phyloP scores from a whole-genome alignment of 1,140 invertebrate species.

The Spodoptera litura region DNA sequence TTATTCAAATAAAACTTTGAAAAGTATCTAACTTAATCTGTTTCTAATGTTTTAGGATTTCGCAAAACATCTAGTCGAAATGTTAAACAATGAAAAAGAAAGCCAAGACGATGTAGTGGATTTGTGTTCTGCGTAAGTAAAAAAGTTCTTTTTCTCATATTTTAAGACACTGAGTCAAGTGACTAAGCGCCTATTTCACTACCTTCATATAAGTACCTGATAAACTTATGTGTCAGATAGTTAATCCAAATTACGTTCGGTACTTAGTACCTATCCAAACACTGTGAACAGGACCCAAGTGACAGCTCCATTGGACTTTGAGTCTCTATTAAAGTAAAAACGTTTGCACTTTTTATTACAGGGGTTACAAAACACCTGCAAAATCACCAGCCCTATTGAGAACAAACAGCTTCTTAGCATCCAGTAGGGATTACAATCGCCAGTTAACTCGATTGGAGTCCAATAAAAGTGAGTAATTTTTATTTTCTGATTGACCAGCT shows the following conservation, averaged over 20 bases:
- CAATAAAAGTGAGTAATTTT: conserved; percentile 80
- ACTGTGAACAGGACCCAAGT: too few relatives aligned
- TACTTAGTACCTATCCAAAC: too few relatives aligned
- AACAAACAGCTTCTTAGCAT: conserved; percentile 93
- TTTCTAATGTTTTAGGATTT: conserved; percentile 68
- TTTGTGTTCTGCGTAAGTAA: conserved; percentile 63
- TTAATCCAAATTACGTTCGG: too few relatives aligned
- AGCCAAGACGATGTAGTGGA: conserved; percentile 61
- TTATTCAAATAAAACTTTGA: background rate
- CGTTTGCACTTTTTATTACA: conserved; percentile 43
- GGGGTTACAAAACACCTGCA: conserved; percentile 85
- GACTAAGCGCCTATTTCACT: too few relatives aligned
- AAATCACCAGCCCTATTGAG: conserved; percentile 94
- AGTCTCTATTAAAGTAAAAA: too few relatives aligned
- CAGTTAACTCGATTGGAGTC: conserved; percentile 90
- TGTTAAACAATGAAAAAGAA: conserved; percentile 75
- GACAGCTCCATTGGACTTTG: too few relatives aligned
- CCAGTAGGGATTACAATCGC: conserved; percentile 84
- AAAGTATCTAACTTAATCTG: background rate
- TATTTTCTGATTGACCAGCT: too few relatives aligned
- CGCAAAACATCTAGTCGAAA: conserved; percentile 76
- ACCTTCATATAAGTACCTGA: too few relatives aligned
- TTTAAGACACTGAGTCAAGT: too few relatives aligned
- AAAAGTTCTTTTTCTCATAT: background rate
- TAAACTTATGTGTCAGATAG: too few relatives aligned